Evolutionary conservation across 2,888 invertebrate species (phyloP).

Genomic region (Drosophila prolongata): DNA sequence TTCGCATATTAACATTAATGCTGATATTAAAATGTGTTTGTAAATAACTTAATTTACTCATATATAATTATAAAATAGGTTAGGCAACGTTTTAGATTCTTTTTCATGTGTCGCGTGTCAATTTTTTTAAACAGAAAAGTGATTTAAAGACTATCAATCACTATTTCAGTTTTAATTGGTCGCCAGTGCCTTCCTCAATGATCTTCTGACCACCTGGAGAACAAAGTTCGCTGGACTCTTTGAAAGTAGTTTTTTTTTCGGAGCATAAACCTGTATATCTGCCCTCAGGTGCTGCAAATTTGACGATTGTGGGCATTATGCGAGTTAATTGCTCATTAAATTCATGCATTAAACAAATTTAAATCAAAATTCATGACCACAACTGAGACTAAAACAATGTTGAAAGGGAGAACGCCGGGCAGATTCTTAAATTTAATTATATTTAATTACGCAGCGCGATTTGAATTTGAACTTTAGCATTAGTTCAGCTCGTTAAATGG

Average conservation of each 20-base stretch:
- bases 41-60: background rate
- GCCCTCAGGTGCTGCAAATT: constrained; percentile 31
- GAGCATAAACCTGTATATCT: constrained; percentile 20
- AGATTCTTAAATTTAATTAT: constrained; percentile 49
- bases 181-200: background rate
- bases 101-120: background rate
- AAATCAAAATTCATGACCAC: constrained; percentile 17
- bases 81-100: background rate
- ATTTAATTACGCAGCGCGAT: constrained; percentile 61
- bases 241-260: constrained; percentile 37
- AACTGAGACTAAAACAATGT: constrained; percentile 1
- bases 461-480: constrained; percentile 52
- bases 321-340: constrained; percentile 54
- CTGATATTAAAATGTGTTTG: no score
- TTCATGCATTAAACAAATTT: constrained; percentile 27
- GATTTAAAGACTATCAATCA: constrained; percentile 17
- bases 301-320: constrained; percentile 28
- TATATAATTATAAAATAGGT: background rate
- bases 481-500: constrained; percentile 56
- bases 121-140: background rate
- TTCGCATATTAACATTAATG: background rate
- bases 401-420: background rate
- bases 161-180: background rate
- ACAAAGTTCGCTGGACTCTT: constrained; percentile 22
- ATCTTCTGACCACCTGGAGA: constrained; percentile 6